Conservation (phyloP, 2,888 invertebrate species). For the Clanis bilineata region DNA sequence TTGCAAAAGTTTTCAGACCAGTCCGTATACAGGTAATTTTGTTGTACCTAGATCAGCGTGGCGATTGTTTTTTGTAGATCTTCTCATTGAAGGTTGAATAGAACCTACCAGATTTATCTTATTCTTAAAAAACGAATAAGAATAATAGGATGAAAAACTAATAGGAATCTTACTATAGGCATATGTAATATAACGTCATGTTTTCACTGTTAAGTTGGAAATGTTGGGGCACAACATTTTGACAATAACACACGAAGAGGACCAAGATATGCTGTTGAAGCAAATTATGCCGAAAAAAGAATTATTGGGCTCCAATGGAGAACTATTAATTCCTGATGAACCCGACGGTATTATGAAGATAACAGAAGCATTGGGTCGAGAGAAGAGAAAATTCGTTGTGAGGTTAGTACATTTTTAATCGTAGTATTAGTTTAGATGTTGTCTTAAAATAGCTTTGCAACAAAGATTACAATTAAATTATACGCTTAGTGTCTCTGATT, state of each 20-base stretch:
- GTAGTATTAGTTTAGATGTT: background rate
- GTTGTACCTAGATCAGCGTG: too few species aligned
- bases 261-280: conserved; percentile 87
- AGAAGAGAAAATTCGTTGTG: conserved; percentile 53
- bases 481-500: background rate
- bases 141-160: too few species aligned
- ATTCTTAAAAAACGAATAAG: too few species aligned
- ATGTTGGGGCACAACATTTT: conserved; percentile 93
- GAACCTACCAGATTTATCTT: too few species aligned
- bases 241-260: conserved; percentile 90
- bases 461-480: background rate
- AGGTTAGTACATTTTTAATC: conserved; percentile 43
- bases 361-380: conserved; percentile 44
- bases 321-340: conserved; percentile 72
- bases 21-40: too few species aligned
- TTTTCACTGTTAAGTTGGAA: conserved; percentile 84
- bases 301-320: conserved; percentile 75
- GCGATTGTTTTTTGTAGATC: too few species aligned
- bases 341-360: conserved; percentile 41
- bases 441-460: background rate
- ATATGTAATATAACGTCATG: background rate
- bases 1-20: too few species aligned
- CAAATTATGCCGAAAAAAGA: conserved; percentile 82
- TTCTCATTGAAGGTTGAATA: too few species aligned
- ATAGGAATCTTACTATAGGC: background rate